Percentiles rank a stretch among this genome's conserved stretches.
phyloP scores from a whole-genome alignment of 2,113 vertebrate genomes.

The Procavia capensis region DNA sequence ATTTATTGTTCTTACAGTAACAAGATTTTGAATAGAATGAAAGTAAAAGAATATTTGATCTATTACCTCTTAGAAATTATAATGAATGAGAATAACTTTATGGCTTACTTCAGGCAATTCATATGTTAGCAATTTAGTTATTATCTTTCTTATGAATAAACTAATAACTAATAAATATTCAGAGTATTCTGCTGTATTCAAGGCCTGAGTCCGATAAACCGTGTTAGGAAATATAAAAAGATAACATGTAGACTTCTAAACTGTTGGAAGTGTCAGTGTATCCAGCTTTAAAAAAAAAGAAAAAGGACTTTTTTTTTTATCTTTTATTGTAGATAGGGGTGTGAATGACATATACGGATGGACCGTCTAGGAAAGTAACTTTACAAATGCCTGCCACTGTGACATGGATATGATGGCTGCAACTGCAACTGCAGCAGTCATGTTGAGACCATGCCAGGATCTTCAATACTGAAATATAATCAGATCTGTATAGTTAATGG shows the following conservation, averaged over 20 bases:
- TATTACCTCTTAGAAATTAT: neutral
- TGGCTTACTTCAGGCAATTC: neutral
- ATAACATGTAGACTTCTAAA: neutral
- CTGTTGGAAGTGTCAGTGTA: neutral
- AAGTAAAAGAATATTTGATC: neutral
- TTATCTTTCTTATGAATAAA: constrained; percentile 1
- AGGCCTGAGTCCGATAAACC: neutral
- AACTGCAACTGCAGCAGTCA: neutral
- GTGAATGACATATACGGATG: neutral
- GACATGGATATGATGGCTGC: neutral
- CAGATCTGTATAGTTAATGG: neutral
- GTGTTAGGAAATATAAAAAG: neutral
- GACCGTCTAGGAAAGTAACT: neutral
- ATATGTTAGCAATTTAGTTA: neutral
- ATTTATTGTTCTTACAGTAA: neutral
- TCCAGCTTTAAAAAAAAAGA: neutral
- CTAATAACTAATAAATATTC: constrained; percentile 20
- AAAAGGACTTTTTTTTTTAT: neutral
- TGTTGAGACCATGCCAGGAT: neutral
- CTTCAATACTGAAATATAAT: neutral
- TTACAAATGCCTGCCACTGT: neutral
- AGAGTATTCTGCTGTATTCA: neutral
- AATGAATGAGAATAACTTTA: neutral
- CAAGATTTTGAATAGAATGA: constrained; percentile 24
- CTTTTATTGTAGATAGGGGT: neutral